Base-by-base conservation (phyloP, 2,888 invertebrate species). In the Spilarctia lutea region DNA sequence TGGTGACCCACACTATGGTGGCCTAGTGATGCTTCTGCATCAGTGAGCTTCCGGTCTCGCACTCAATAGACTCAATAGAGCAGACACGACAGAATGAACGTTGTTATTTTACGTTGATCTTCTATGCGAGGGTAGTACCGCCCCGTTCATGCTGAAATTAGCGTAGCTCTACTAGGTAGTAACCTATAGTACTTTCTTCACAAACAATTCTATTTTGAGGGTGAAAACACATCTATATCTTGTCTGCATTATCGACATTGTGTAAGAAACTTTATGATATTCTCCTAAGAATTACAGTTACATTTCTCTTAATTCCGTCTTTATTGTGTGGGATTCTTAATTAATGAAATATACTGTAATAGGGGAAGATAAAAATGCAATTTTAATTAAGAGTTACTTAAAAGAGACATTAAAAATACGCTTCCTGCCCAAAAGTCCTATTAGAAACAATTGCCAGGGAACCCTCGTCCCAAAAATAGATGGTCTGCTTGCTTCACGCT, bases 371-470 rank as follows among this genome's bases (percentile, higher is more conserved):
- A 83, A 83, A 81, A 80, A 76, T 76, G 78, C 75, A 75, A 76
- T 80, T 83, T 81, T 79, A 81, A 83, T 82, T 75, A 74, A 72
- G 72, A 76, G 68, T 83, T 67, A 75, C 52, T 75, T 75, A 70
- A 56, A 76, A 75, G 69, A 72, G 48, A 63, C 75, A 79, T 80
- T 80, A 79, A 83, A 81, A 82, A 83, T 71, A 80, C 82, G 80
- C 81, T 82, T 86, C 77, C 78, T 80, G 56, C 78, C 79, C 80
- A 74, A 79, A 82, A 82, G 81, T 82, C 75, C 81, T 76, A 83
- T 87, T 87, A 85, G 84, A 88, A 88, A 85, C 87, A 88, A 87
- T 88, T 78, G 79, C 83, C 60, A 69, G 76, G 76, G 78, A 81
- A 81, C 83, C 87, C 84, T 82, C 77, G 83, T 84, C 71, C 56